phyloP scores from a whole-genome alignment of 2,797 vertebrate species.

The Gambusia yucatana region DNA sequence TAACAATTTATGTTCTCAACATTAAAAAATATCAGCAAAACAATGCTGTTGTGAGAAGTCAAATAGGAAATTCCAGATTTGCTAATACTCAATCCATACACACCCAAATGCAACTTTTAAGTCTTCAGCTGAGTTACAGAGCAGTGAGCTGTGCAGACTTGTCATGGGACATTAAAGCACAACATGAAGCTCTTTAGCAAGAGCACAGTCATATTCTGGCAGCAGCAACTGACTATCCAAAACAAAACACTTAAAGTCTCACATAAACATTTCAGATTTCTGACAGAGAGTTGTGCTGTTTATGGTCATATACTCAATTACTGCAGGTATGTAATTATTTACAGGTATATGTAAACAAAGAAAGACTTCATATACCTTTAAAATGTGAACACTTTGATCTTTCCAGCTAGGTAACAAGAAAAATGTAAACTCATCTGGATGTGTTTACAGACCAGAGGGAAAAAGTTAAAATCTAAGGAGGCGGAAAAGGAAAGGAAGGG shows the following conservation, averaged over 20 bases:
- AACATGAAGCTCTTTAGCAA: not conserved
- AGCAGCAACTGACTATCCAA: not conserved
- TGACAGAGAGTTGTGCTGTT: not conserved
- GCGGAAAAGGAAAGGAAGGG: slow-evolving; percentile 28
- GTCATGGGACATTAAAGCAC: slow-evolving; percentile 24
- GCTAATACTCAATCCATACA: not conserved
- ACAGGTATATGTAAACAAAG: slow-evolving; percentile 19
- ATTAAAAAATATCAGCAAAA: not conserved
- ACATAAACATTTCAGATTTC: not conserved
- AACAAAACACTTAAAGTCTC: not conserved
- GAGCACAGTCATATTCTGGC: slow-evolving; percentile 6
- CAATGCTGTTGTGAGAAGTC: not conserved
- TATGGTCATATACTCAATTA: slow-evolving; percentile 5
- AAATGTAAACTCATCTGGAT: slow-evolving; percentile 47
- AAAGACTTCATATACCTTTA: not conserved
- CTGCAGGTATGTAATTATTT: slow-evolving; percentile 26
- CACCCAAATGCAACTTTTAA: slow-evolving; percentile 27
- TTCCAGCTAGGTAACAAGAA: slow-evolving; percentile 19
- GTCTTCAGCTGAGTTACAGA: slow-evolving; percentile 43
- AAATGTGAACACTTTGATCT: not conserved
- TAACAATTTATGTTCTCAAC: not conserved
- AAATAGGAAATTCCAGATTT: slow-evolving; percentile 2
- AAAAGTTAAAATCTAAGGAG: not conserved
- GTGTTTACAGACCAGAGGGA: slow-evolving; percentile 44
- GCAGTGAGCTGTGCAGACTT: slow-evolving; percentile 43